Percentiles rank a stretch among this genome's conserved stretches.
Evolutionary conservation across 2,888 invertebrate species (phyloP).

Genomic region (Nasonovia ribisnigri): DNA sequence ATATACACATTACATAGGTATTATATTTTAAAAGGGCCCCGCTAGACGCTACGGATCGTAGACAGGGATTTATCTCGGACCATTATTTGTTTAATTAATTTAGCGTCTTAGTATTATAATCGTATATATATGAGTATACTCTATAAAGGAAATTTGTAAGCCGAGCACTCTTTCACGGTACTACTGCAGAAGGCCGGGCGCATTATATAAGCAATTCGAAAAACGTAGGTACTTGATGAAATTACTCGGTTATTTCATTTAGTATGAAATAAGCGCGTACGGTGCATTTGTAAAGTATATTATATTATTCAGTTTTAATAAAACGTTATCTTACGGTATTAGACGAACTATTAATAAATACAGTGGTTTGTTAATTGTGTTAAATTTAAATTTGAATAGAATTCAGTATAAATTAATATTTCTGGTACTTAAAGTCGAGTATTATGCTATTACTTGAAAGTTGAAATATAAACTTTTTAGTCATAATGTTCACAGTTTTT

Average conservation of each 20-base stretch:
- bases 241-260: not conserved
- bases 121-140: not conserved
- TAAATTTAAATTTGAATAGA: not conserved
- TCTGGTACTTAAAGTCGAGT: not conserved
- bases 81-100: slow-evolving; percentile 44
- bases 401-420: not conserved
- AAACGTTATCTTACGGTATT: not conserved
- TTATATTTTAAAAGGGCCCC: not conserved
- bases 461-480: not conserved
- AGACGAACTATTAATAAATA: not conserved
- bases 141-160: not conserved
- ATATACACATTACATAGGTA: not conserved
- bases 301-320: not conserved
- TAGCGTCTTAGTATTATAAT: not conserved
- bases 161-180: not conserved
- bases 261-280: not conserved
- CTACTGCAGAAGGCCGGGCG: not conserved
- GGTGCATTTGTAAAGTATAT: not conserved
- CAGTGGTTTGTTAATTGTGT: not conserved
- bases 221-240: not conserved
- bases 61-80: not conserved
- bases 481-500: not conserved
- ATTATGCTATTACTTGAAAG: not conserved
- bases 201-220: slow-evolving; percentile 1
- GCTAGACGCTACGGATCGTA: not conserved